These are phyloP conservation scores for Frankliniella fusca DNA, from an alignment of 2,888 invertebrate species.

Conservation along the genomic window DNA sequence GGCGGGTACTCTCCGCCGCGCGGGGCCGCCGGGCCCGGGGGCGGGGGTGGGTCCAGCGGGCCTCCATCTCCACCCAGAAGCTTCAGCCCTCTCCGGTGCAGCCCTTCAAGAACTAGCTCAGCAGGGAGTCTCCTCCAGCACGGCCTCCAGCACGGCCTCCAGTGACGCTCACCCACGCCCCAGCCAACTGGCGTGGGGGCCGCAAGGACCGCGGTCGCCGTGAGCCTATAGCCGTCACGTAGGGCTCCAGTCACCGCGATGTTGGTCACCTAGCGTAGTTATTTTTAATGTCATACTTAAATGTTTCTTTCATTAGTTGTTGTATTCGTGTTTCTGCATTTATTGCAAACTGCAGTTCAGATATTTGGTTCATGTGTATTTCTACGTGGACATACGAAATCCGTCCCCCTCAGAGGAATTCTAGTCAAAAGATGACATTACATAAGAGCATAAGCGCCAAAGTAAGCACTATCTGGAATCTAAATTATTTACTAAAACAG, in stretches of 20 bases:
- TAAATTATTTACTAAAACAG: not conserved
- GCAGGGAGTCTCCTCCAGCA: not conserved
- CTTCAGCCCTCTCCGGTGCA: slow-evolving; percentile 15
- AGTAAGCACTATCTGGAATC: not conserved
- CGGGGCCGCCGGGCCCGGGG: not conserved
- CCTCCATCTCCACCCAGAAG: slow-evolving; percentile 3
- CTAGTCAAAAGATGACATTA: not conserved
- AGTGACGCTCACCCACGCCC: slow-evolving; percentile 5
- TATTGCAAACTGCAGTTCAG: too few species aligned
- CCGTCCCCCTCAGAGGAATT: slow-evolving; percentile 20
- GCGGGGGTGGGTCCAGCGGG: not conserved
- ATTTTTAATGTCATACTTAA: too few species aligned
- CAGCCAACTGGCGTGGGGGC: not conserved
- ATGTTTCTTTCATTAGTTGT: too few species aligned
- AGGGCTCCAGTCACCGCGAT: too few species aligned
- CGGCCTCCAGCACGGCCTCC: not conserved
- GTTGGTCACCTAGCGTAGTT: too few species aligned
- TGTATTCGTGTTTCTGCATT: too few species aligned
- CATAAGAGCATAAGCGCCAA: not conserved
- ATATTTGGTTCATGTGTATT: not conserved
- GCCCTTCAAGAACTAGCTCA: not conserved
- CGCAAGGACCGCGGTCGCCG: not conserved
- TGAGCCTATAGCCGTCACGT: too few species aligned
- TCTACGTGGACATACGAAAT: not conserved
- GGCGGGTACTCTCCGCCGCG: not conserved